A percentile compares a stretch with the other conserved stretches of the same genome.
phyloP scores from a whole-genome alignment of 1,140 invertebrate genomes.

The Agrypnia vestita region DNA sequence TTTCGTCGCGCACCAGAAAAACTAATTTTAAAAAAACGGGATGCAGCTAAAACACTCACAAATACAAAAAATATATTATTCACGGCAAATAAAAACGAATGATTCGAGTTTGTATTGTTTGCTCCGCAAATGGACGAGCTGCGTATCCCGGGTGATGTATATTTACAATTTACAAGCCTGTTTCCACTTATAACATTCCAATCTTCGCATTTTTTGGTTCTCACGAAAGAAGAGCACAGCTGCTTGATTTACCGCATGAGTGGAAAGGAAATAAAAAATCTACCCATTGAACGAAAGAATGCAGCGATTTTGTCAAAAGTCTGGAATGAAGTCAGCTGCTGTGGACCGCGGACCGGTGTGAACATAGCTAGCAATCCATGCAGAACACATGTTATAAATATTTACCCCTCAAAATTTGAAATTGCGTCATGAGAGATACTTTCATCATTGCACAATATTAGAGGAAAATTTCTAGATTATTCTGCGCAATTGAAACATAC shows the following conservation, averaged over 20 bases:
- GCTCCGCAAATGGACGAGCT: background rate
- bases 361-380: constrained; percentile 5
- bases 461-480: too few species aligned
- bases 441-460: too few species aligned
- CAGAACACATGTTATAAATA: constrained; percentile 2
- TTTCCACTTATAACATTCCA: constrained; percentile 37
- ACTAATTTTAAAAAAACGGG: constrained; percentile 6
- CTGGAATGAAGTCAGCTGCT: constrained; percentile 16
- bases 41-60: constrained; percentile 10
- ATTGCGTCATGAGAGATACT: background rate
- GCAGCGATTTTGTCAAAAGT: constrained; percentile 52
- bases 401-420: constrained; percentile 17
- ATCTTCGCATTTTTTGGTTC: constrained; percentile 47
- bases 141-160: constrained; percentile 9
- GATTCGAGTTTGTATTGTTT: constrained; percentile 26
- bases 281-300: constrained; percentile 40
- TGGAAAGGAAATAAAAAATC: constrained; percentile 42
- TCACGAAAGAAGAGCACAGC: constrained; percentile 34
- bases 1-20: constrained; percentile 6
- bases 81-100: background rate
- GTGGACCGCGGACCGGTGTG: constrained; percentile 4
- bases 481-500: too few species aligned
- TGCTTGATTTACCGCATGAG: constrained; percentile 4
- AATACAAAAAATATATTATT: constrained; percentile 8
- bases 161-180: constrained; percentile 29